phyloP scores from a whole-genome alignment of 2,113 vertebrate genomes.

The Polypterus senegalus region DNA sequence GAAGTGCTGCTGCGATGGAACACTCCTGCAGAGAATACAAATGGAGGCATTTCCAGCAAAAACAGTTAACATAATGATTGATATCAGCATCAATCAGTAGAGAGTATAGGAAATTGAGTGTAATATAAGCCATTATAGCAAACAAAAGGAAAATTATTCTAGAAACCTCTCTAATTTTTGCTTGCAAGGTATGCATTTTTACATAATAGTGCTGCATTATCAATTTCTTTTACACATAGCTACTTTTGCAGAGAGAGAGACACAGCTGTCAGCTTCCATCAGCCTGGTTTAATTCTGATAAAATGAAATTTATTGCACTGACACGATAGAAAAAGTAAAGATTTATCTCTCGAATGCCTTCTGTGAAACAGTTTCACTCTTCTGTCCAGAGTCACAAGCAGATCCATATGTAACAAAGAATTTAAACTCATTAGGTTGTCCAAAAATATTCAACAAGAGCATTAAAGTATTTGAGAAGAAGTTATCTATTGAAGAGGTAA shows the following conservation, averaged over 20 bases:
- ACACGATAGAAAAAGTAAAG: slow-evolving; percentile 10
- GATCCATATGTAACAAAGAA: no score
- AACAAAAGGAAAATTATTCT: not conserved
- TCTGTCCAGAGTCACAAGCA: no score
- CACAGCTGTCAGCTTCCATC: slow-evolving; percentile 11
- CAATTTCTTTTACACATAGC: slow-evolving; percentile 5
- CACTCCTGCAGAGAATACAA: no score
- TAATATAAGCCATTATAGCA: not conserved
- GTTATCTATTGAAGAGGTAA: no score
- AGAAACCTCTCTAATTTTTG: not conserved
- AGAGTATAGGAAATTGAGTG: not conserved
- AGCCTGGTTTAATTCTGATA: slow-evolving; percentile 9
- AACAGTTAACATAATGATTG: slow-evolving; percentile 1
- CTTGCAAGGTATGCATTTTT: not conserved
- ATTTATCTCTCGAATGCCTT: slow-evolving; percentile 13
- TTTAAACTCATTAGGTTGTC: no score
- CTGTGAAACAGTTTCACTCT: slow-evolving; percentile 3
- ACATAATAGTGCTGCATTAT: slow-evolving; percentile 1
- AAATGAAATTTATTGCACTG: slow-evolving; percentile 13
- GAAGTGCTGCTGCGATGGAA: no score
- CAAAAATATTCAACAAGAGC: no score
- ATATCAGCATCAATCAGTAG: not conserved
- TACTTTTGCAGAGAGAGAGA: slow-evolving; percentile 1
- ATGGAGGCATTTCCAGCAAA: no score
- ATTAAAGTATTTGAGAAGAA: no score